Evolutionary conservation across 92 coral and sea anemone genomes (phyloP), one percentile per base, ranked within the genome.

Genomic region (Scolanthus callimorphus): DNA sequence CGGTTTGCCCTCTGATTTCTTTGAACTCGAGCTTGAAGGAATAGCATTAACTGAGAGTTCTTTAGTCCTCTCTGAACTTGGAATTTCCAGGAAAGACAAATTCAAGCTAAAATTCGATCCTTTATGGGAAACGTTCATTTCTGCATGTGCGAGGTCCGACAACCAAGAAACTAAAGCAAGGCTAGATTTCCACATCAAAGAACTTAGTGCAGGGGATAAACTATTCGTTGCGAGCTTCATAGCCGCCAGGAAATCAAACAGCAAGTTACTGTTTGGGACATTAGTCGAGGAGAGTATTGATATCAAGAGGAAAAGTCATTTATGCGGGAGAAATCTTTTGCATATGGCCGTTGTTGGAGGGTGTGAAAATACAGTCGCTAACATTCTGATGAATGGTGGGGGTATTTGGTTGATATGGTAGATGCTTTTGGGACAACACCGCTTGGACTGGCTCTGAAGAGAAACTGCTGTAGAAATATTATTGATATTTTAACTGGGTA

Each of bases 301-400:
- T 52, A 78, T 77, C 13, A 45, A 44, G 31, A 57, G 70, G 48
- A 57, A 73, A 12, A 57, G 62, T 2, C 62, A 58, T 22, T 17
- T 70, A 64, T 66, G 78, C 1, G 84, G 84, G 11, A 69, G 90
- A 37, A 87, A 49, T 47, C 41, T 87, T 27, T 67, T 83, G 10
- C 95, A 87, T 27, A 84, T 88, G 3, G 95, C 90, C 15, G 83
- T 81, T 17, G 48, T 59, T 13, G 73, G 88, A 11, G 83, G 73
- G 1, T 51, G 75, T 15, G 60, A 45, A 20, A 81, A 68, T 17
- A 74, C 78, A 50, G 75, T 81, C 3, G 78, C 82, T 10, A 69
- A 81, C 51, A 50, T 81, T 49, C 49, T 81, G 10, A 75, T 81
- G 82, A 60, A 81, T 17, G 88, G 83, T 3, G 88, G 88, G 1